These are phyloP conservation scores for Pantala flavescens DNA, from an alignment of 1,140 invertebrate species.

Conservation along the genomic window DNA sequence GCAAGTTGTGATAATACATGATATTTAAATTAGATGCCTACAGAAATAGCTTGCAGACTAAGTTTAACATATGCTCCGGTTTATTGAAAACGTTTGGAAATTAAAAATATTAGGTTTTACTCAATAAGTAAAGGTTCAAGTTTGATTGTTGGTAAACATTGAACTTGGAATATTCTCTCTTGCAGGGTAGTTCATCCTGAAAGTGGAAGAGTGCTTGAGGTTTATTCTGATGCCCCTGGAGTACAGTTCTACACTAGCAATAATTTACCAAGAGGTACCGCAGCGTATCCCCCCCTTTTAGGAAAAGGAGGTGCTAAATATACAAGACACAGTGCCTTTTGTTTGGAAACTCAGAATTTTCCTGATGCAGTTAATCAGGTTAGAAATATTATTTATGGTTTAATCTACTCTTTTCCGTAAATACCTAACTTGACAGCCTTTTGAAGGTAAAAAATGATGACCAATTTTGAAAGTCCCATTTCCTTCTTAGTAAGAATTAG, in stretches of 20 bases:
- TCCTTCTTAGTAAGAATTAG: not conserved
- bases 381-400: constrained; percentile 25
- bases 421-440: not conserved
- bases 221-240: constrained; percentile 42
- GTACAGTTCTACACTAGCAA: constrained; percentile 48
- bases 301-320: constrained; percentile 56
- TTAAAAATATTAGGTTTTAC: no score
- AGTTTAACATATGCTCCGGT: no score
- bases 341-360: constrained; percentile 85
- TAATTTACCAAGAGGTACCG: constrained; percentile 33
- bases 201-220: constrained; percentile 37
- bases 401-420: not conserved
- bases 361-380: constrained; percentile 80
- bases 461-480: not conserved
- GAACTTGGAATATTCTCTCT: no score
- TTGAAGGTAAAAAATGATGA: not conserved
- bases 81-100: no score
- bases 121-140: no score
- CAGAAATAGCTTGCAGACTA: no score
- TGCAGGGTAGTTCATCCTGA: constrained; percentile 31
- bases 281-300: not conserved
- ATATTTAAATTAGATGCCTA: no score
- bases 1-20: no score
- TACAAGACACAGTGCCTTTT: constrained; percentile 69
- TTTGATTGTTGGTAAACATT: no score